Evolutionary conservation across 92 coral and sea anemone genomes (phyloP), one percentile per base, ranked within the genome.

Genomic region (Desmophyllum pertusum): DNA sequence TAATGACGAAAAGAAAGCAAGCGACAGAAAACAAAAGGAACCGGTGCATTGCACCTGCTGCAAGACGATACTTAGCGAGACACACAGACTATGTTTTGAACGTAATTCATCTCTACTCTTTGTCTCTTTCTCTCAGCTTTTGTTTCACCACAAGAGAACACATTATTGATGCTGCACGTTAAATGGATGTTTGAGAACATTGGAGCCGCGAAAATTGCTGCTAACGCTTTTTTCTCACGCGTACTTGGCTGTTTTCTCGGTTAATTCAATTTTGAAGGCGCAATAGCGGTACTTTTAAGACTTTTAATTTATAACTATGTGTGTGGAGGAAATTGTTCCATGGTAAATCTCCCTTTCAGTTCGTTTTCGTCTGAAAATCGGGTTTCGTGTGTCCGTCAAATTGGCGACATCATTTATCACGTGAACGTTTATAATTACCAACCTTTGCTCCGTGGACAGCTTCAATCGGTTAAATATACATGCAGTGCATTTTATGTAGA

Each of bases 31-130:
- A 80, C 84, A 80, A 80, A 64, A 66, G 84, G 46, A 21, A 50
- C 75, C 7, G 76, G 8, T n/a, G 8, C 25, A 68, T 13, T 80
- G 72, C 84, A 80, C 84, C 84, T 80, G 84, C 67, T 68, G 84
- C 14, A 48, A 80, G 48, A 67, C 65, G 68, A 80, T 69, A 80
- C 76, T 50, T 23, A 41, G 52, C 37, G 40, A 63, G 65, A 33
- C 64, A 51, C 15, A 27, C 30, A 31, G 75, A 41, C 84, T 50
- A 36, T 68, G 76, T 68, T 80, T 48, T 68, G 59, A 50, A 50
- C 21, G 84, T 50, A 69, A 68, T 35, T 43, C 67, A 80, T 68
- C 77, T 25, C 57, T 15, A 30, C n/a, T 43, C 45, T 66, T 33
- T 29, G 15, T 38, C 18, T 35, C 64, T 46, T 69, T 67, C 36